Evolutionary conservation across 2,888 invertebrate genomes (phyloP).

Genomic region (Phengaris alcon): DNA sequence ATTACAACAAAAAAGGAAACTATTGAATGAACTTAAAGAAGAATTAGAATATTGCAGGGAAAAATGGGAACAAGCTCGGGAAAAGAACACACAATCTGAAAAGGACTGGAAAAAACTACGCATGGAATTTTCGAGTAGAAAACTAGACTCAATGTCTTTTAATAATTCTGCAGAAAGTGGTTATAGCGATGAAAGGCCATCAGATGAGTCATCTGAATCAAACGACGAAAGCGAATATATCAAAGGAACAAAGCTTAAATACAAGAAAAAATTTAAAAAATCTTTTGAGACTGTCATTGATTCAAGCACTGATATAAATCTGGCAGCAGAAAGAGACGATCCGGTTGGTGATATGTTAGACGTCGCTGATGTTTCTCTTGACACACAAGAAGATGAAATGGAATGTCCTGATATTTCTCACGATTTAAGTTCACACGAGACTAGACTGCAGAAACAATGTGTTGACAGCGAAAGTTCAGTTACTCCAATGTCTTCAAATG

Average conservation of each 20-base stretch:
- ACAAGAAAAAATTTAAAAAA: conserved; percentile 65
- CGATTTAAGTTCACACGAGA: conserved; percentile 46
- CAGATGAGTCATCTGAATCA: conserved; percentile 73
- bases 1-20: conserved; percentile 90
- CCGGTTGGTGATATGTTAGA: conserved; percentile 70
- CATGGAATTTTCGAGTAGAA: conserved; percentile 89
- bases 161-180: conserved; percentile 91
- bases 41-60: conserved; percentile 91
- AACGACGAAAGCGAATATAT: conserved; percentile 73
- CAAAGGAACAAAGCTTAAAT: conserved; percentile 54
- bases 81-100: conserved; percentile 91
- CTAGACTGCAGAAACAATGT: not conserved
- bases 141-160: conserved; percentile 81
- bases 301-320: conserved; percentile 67
- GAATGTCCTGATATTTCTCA: conserved; percentile 57
- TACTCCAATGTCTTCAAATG: not conserved
- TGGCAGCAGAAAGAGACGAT: conserved; percentile 67
- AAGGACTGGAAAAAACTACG: conserved; percentile 89
- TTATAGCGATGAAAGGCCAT: conserved; percentile 87
- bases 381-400: conserved; percentile 61
- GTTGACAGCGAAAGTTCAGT: not conserved
- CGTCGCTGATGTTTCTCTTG: conserved; percentile 69
- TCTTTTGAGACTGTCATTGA: conserved; percentile 63
- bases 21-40: conserved; percentile 90
- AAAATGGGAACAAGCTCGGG: conserved; percentile 91